Evolutionary conservation across 2,888 invertebrate species (phyloP), one percentile per base, ranked within the genome.

Genomic region (Ormyrus pomaceus): DNA sequence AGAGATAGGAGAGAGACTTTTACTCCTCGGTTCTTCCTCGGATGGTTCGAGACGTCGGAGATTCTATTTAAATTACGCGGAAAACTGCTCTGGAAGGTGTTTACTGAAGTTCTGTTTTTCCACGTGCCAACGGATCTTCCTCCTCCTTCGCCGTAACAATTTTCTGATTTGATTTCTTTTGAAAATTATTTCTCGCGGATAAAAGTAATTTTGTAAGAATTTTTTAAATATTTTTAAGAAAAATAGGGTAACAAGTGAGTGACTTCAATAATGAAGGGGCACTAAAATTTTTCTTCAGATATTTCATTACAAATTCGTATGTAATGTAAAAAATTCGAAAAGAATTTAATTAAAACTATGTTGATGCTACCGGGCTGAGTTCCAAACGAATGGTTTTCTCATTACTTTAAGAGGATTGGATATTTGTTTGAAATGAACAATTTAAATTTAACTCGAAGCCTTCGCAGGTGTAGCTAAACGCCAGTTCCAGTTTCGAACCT

Each of bases 1-100:
- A 7, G 34, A 34, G 68, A 53, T 50, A 58, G 34, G 69, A 55
- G 6, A 34, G 66, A 69, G 75, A 75, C 75, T 75, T 79, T 79
- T 79, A 74, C 69, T 50, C 69, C 55, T 19, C 50, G 55, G 53
- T 11, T 9, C 13, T 55, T 74, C 51, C 34, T 4, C 48, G 68
- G 48, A 73, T 53, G 50, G 59, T 55, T 64, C 51, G 19, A 73
- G 45, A 11, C 50, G 50, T 55, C 11, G 55, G 50, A 62, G 73
- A 70, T 79, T 69, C 69, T 79, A 79, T 79, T 79, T 79, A 79
- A 74, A 79, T 79, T 70, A 79, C 74, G 74, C 46, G 79, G 51
- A 61, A 74, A 79, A 74, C 69, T 79, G 79, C 79, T 51, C 50
- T 10, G 68, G 34, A 10, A 70, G 74, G 64, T 70, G 51, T 74